Conservation (phyloP, 2,113 vertebrate species). For the Petroica traversi region DNA sequence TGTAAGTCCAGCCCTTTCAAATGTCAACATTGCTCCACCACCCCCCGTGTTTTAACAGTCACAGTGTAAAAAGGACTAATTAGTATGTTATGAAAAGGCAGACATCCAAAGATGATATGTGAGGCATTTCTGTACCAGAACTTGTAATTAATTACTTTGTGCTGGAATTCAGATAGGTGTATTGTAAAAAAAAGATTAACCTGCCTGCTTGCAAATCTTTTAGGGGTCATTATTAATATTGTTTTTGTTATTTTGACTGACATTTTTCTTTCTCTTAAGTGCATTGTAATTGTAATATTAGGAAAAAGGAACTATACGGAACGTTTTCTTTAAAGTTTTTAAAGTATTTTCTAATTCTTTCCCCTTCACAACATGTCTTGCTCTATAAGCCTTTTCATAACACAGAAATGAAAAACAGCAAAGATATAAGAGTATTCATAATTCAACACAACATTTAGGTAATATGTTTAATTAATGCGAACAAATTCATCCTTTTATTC, state of each 20-base stretch:
- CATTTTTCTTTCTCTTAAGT: slow-evolving; percentile 37
- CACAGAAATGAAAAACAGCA: slow-evolving; percentile 19
- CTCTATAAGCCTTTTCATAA: slow-evolving; percentile 8
- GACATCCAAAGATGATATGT: slow-evolving; percentile 13
- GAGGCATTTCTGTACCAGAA: slow-evolving; percentile 12
- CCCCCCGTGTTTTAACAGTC: background rate
- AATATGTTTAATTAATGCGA: slow-evolving; percentile 58
- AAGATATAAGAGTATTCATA: slow-evolving; percentile 36
- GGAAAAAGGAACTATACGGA: background rate
- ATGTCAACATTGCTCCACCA: slow-evolving; percentile 44
- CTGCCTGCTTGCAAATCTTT: background rate
- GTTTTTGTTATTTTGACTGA: background rate
- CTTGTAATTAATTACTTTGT: slow-evolving; percentile 54
- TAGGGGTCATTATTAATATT: background rate
- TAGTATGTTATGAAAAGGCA: slow-evolving; percentile 20
- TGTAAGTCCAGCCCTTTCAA: slow-evolving; percentile 37
- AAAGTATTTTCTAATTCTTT: slow-evolving; percentile 26
- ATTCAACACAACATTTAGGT: slow-evolving; percentile 26
- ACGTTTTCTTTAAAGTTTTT: slow-evolving; percentile 53
- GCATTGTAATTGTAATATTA: slow-evolving; percentile 1
- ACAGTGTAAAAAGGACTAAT: slow-evolving; percentile 58
- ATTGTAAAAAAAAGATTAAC: slow-evolving; percentile 26
- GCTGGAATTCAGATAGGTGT: slow-evolving; percentile 3
- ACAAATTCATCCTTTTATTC: slow-evolving; percentile 55
- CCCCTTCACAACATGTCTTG: background rate